A percentile compares a stretch with the other conserved stretches of the same genome.
These are phyloP conservation scores for Bedellia somnulentella DNA, from an alignment of 2,888 invertebrate species.

Conservation along the genomic window DNA sequence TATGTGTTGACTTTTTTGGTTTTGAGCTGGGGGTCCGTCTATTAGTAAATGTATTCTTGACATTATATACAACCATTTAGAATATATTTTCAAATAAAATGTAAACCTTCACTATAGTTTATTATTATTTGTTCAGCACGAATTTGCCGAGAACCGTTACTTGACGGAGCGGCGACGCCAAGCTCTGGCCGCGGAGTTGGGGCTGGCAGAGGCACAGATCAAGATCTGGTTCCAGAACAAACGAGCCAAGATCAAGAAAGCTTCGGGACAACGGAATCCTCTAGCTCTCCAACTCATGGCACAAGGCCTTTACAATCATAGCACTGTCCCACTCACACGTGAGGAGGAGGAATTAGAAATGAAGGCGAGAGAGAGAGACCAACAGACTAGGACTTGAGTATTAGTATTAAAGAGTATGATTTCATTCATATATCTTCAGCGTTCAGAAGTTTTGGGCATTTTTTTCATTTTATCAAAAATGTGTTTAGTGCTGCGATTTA, in stretches of 20 bases:
- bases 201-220: constrained; percentile 94
- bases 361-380: constrained; percentile 40
- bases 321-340: constrained; percentile 72
- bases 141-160: constrained; percentile 91
- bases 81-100: too few species aligned
- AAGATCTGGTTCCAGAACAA: constrained; percentile 99
- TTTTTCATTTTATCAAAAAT: too few species aligned
- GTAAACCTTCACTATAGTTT: too few species aligned
- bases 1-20: too few species aligned
- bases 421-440: too few species aligned
- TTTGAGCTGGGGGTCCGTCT: too few species aligned
- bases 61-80: too few species aligned
- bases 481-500: too few species aligned
- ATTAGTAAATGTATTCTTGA: too few species aligned
- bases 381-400: constrained; percentile 18
- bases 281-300: constrained; percentile 91
- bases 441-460: too few species aligned
- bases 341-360: constrained; percentile 72
- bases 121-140: too few species aligned
- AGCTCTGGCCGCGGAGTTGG: constrained; percentile 86
- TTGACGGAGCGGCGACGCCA: constrained; percentile 90
- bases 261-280: constrained; percentile 81
- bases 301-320: constrained; percentile 91
- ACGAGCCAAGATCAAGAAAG: constrained; percentile 94
- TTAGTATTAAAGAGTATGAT: background rate